Base-by-base conservation (phyloP, 2,888 invertebrate genomes). In the Drosophila kambysellisi region DNA sequence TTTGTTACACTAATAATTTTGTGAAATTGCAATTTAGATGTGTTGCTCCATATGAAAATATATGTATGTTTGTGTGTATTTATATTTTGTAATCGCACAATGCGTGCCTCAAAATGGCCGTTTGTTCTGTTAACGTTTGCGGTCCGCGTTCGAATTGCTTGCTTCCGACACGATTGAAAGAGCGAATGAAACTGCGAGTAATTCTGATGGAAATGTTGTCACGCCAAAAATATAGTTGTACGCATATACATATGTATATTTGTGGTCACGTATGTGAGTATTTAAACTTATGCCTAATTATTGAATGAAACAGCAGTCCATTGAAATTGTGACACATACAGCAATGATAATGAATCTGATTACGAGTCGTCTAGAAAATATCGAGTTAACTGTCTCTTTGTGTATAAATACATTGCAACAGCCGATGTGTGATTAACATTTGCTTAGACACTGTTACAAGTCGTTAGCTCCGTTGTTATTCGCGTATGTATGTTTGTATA, bases 71-170 rank as follows among this genome's bases (percentile, higher is more conserved):
- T 71, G 50, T 29, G 50, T 17, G 39, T 65, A 20, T 62, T 39
- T 67, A 52, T 74, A 75, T 78, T 79, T 78, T 72, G 67, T 68
- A 79, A 76, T 79, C 67, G 41, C 72, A 68, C 66, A 30, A 61
- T 78, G 61, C 58, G 79, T 71, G 67, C 72, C 65, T 68, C 59
- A 75, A 78, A 79, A 76, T 79, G 72, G 79, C 70, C 59, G 78
- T 46, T 46, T 46, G 46, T 78, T 78, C 79, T 71, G 71, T 72
- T 74, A 57, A 39, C 61, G 53, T 48, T 20, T 59, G 33, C 35
- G 25, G 9, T 59, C 52, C 66, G 50, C 35, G 41, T 17, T 61
- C 46, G 39, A 56, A 48, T 2, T 29, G 32, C 41, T 30, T 12
- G 30, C 72, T 30, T 65, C 72, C 72, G 62, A 67, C 79, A 59